phyloP scores from a whole-genome alignment of 1,140 invertebrate species.

The Drosophila parabipectinata region DNA sequence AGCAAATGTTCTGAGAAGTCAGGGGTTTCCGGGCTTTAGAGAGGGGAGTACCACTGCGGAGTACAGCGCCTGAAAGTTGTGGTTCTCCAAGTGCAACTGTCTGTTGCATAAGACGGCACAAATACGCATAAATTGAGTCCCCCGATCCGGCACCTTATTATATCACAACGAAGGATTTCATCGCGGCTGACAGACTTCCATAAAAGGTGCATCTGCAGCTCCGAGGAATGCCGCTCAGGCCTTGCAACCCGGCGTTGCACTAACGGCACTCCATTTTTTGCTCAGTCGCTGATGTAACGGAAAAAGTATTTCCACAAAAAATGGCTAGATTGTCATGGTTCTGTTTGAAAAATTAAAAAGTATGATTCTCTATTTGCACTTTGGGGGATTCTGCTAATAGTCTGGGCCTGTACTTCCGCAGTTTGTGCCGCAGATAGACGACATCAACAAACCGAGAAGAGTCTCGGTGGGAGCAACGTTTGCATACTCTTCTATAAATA shows the following conservation, averaged over 20 bases:
- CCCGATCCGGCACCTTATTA: conserved; percentile 16
- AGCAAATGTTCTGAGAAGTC: not conserved
- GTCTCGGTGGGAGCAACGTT: not conserved
- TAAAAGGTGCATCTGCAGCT: conserved; percentile 36
- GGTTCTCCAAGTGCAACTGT: not conserved
- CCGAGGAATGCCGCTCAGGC: conserved; percentile 25
- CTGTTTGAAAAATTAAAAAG: not conserved
- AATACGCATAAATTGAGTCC: not conserved
- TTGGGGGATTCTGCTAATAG: not conserved
- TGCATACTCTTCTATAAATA: conserved; percentile 29
- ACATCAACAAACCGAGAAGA: conserved; percentile 1
- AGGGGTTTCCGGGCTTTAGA: no score
- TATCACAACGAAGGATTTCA: conserved; percentile 15
- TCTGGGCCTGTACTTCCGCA: not conserved
- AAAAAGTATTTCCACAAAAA: not conserved
- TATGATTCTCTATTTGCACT: not conserved
- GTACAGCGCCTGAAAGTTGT: not conserved
- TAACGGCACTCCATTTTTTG: conserved; percentile 1
- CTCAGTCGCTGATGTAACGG: conserved; percentile 1
- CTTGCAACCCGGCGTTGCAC: not conserved
- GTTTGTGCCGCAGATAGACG: not conserved
- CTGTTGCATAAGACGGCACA: conserved; percentile 1
- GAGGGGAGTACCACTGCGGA: no score
- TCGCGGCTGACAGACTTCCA: conserved; percentile 34
- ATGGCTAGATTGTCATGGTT: not conserved